A percentile compares a stretch with the other conserved stretches of the same genome.
Conservation (phyloP, 2,113 vertebrate species). For the Narcine bancroftii region DNA sequence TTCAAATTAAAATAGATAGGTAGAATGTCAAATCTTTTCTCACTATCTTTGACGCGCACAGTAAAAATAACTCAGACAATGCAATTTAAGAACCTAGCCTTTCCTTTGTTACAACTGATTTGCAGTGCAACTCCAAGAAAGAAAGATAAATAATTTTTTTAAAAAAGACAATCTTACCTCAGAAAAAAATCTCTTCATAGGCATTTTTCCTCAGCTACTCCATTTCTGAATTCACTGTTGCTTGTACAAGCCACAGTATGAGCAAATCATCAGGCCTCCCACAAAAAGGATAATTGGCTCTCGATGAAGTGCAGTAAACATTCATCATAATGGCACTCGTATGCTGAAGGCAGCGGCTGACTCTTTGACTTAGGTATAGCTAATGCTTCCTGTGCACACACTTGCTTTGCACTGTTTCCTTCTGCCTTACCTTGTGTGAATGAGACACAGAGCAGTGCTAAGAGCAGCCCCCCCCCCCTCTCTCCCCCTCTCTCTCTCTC, state of each 20-base stretch:
- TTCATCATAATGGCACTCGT: slow-evolving; percentile 47
- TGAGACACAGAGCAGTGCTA: slow-evolving; percentile 40
- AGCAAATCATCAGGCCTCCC: slow-evolving; percentile 52
- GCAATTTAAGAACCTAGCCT: too few species aligned
- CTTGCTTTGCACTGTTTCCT: slow-evolving; percentile 46
- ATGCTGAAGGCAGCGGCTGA: slow-evolving; percentile 43
- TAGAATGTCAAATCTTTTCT: neutral
- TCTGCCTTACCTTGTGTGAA: slow-evolving; percentile 44
- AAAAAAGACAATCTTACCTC: slow-evolving; percentile 44
- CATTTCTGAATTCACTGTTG: slow-evolving; percentile 40
- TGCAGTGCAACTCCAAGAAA: neutral
- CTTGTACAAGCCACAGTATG: slow-evolving; percentile 47
- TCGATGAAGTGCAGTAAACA: slow-evolving; percentile 55
- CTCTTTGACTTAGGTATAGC: slow-evolving; percentile 44
- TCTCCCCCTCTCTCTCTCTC: too few species aligned
- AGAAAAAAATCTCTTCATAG: slow-evolving; percentile 40
- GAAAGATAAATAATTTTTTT: neutral
- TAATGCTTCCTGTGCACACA: slow-evolving; percentile 42
- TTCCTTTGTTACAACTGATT: neutral
- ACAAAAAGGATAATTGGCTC: slow-evolving; percentile 52
- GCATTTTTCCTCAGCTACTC: slow-evolving; percentile 41
- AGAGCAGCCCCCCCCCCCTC: neutral
- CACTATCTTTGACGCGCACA: neutral
- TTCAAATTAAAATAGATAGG: neutral
- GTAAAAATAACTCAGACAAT: neutral